These are phyloP conservation scores for Lasioglossum calceatum DNA, from an alignment of 2,888 invertebrate genomes.

Conservation along the genomic window DNA sequence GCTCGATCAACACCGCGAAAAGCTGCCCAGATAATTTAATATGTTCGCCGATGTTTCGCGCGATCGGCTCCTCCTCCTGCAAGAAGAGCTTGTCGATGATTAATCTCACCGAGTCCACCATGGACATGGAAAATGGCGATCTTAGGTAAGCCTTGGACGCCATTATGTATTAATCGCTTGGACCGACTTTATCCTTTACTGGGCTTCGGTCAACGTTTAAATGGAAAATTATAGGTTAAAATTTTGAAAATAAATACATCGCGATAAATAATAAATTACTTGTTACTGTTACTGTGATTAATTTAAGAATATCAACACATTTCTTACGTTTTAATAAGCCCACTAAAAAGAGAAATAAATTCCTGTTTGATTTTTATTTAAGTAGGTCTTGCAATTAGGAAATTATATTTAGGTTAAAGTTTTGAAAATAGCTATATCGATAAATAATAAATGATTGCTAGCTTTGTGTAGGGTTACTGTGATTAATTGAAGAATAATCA, in stretches of 20 bases:
- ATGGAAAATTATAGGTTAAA: not conserved
- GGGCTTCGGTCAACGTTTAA: not conserved
- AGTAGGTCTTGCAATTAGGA: too few relatives aligned
- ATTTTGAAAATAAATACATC: not conserved
- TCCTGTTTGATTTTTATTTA: too few relatives aligned
- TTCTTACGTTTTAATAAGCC: too few relatives aligned
- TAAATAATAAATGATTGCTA: too few relatives aligned
- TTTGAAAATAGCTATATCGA: too few relatives aligned
- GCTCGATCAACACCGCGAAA: slow-evolving; percentile 55
- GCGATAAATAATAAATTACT: too few relatives aligned
- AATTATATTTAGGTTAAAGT: too few relatives aligned
- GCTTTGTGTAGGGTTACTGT: too few relatives aligned
- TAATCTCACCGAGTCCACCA: slow-evolving; percentile 73
- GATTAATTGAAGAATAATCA: too few relatives aligned
- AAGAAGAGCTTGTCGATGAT: slow-evolving; percentile 80
- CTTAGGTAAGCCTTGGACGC: slow-evolving; percentile 68
- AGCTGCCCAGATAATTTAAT: slow-evolving; percentile 58
- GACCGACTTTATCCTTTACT: not conserved
- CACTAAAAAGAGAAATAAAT: too few relatives aligned
- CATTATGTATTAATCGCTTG: not conserved
- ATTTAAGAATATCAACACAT: too few relatives aligned
- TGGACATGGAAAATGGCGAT: slow-evolving; percentile 66
- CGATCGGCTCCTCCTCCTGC: slow-evolving; percentile 45
- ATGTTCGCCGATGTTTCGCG: slow-evolving; percentile 62
- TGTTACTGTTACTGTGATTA: too few relatives aligned